These are phyloP conservation scores for Zaprionus ornatus DNA, from an alignment of 1,140 invertebrate genomes.

Conservation along the genomic window DNA sequence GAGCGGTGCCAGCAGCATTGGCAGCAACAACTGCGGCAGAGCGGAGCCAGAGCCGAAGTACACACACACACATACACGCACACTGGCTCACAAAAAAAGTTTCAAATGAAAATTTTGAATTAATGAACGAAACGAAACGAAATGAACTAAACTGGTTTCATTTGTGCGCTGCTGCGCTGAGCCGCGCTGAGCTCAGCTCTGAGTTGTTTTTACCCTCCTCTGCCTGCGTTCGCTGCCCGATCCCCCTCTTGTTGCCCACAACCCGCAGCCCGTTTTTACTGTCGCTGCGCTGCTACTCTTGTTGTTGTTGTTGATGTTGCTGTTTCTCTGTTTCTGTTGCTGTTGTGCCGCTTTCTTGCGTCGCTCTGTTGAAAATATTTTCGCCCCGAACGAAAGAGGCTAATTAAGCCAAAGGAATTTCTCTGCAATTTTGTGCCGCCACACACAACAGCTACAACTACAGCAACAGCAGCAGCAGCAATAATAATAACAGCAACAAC, in stretches of 20 bases:
- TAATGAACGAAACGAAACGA: conserved; percentile 82
- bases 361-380: conserved; percentile 81
- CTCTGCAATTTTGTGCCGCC: conserved; percentile 70
- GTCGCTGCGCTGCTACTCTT: conserved; percentile 31
- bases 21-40: conserved; percentile 71
- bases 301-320: conserved; percentile 38
- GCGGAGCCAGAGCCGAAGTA: conserved; percentile 50
- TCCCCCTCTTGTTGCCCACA: neutral
- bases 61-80: conserved; percentile 51
- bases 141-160: conserved; percentile 83
- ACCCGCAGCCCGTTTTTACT: conserved; percentile 14
- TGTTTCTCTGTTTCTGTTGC: conserved; percentile 27
- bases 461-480: conserved; percentile 31
- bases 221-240: conserved; percentile 7
- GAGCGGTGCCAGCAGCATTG: conserved; percentile 35
- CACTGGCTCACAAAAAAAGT: conserved; percentile 64
- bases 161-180: conserved; percentile 72
- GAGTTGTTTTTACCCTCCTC: conserved; percentile 38
- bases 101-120: conserved; percentile 83
- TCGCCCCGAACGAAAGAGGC: conserved; percentile 79
- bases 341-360: conserved; percentile 78
- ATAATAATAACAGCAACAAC: conserved; percentile 38
- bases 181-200: conserved; percentile 55
- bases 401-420: conserved; percentile 82
- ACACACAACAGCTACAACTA: conserved; percentile 37